phyloP scores from a whole-genome alignment of 2,888 invertebrate genomes.

The Dryobotodes eremita region DNA sequence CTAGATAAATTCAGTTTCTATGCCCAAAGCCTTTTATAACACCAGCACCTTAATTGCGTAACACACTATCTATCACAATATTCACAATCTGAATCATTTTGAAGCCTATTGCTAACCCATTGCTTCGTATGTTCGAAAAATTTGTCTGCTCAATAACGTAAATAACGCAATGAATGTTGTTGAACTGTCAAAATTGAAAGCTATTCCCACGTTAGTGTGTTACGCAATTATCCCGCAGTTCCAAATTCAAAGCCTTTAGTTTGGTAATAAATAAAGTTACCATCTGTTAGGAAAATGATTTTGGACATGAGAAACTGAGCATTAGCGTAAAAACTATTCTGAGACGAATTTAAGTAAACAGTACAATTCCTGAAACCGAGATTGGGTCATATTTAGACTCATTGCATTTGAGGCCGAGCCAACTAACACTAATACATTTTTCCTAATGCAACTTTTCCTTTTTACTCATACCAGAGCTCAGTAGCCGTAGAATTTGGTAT shows the following conservation, averaged over 20 bases:
- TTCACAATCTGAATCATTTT: too few species aligned
- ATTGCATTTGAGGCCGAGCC: conserved; percentile 38
- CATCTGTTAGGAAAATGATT: neutral
- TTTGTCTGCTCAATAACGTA: too few species aligned
- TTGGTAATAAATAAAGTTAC: conserved; percentile 10
- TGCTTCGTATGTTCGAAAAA: too few species aligned
- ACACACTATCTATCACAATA: too few species aligned
- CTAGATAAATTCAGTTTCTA: neutral
- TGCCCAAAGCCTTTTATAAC: neutral
- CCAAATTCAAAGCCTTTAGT: neutral
- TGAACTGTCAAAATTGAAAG: too few species aligned
- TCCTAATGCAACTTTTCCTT: conserved; percentile 83
- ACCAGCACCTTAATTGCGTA: too few species aligned
- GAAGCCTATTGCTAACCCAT: too few species aligned
- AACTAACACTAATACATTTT: conserved; percentile 31
- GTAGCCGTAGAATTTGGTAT: conserved; percentile 72
- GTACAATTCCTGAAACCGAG: conserved; percentile 25
- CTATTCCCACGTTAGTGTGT: too few species aligned
- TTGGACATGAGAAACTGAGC: neutral
- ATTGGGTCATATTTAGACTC: conserved; percentile 13
- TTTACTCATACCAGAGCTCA: conserved; percentile 72
- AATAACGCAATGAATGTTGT: too few species aligned
- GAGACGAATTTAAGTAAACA: conserved; percentile 6
- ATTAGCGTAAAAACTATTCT: conserved; percentile 4
- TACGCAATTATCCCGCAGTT: neutral